These are phyloP conservation scores for Neotoma lepida DNA, from an alignment of 2,113 vertebrate genomes.

Conservation along the genomic window DNA sequence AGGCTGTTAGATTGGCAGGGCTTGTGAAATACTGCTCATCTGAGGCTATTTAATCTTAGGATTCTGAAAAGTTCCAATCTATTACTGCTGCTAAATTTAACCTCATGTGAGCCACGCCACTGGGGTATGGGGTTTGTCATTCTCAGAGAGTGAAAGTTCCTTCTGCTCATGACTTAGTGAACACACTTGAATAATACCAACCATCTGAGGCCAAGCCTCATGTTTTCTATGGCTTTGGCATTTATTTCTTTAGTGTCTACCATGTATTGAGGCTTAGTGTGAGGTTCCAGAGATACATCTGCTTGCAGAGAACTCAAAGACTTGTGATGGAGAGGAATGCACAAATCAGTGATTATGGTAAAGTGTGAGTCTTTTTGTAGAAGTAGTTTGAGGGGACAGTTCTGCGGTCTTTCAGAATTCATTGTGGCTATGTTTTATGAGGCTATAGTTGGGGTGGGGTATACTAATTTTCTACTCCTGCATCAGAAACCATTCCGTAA, in stretches of 20 bases:
- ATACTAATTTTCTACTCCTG: not conserved
- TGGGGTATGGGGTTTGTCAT: not conserved
- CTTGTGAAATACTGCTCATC: constrained; percentile 80
- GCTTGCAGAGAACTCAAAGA: not conserved
- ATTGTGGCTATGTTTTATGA: not conserved
- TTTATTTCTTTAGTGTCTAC: not conserved
- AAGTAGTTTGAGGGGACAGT: not conserved
- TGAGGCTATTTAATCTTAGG: constrained; percentile 76
- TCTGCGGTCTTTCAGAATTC: not conserved
- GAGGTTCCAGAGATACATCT: not conserved
- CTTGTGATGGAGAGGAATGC: not conserved
- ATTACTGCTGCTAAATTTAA: constrained; percentile 70
- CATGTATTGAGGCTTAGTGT: not conserved
- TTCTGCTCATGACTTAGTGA: not conserved
- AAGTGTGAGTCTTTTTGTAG: not conserved
- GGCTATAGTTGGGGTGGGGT: not conserved
- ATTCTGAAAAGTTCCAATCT: constrained; percentile 53
- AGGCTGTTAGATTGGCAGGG: constrained; percentile 73
- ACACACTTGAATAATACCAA: not conserved
- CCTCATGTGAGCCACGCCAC: constrained; percentile 10
- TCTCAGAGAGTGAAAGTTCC: not conserved
- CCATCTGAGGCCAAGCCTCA: not conserved
- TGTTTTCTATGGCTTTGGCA: not conserved
- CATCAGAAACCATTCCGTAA: not conserved
- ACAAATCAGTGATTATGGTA: not conserved